Conservation (phyloP, 92 coral and sea anemone genomes). For the Palythoa caribaeorum region DNA sequence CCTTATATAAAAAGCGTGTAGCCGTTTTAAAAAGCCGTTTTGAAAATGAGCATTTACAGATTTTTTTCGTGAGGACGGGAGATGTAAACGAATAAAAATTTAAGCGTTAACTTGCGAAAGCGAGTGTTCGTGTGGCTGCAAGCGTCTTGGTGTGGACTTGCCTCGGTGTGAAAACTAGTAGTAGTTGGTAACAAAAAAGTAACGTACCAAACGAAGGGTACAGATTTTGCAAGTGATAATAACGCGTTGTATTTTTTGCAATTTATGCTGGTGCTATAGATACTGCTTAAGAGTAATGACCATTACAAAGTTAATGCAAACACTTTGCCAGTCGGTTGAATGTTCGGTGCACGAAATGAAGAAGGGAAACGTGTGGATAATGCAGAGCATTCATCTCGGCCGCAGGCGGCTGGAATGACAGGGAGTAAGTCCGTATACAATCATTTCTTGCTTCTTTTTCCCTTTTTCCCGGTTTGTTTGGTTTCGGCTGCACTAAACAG, state of each 20-base stretch:
- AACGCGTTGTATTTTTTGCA: neutral
- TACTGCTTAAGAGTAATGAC: neutral
- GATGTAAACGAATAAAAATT: too few relatives aligned
- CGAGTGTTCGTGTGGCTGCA: too few relatives aligned
- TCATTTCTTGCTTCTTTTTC: neutral
- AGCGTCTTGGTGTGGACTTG: too few relatives aligned
- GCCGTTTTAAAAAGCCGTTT: too few relatives aligned
- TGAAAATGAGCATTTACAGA: too few relatives aligned
- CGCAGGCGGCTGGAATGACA: conserved; percentile 28
- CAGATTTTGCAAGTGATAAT: neutral
- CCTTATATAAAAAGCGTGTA: too few relatives aligned
- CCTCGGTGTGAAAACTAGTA: neutral
- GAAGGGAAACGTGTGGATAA: neutral
- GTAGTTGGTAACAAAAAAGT: neutral
- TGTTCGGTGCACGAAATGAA: neutral
- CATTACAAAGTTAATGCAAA: neutral
- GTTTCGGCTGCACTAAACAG: neutral
- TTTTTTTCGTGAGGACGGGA: too few relatives aligned
- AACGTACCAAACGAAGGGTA: neutral
- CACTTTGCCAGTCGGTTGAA: too few relatives aligned
- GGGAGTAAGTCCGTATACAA: neutral
- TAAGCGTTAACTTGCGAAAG: too few relatives aligned
- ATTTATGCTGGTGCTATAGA: neutral
- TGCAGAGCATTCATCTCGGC: neutral
- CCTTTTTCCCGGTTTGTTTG: neutral